Evolutionary conservation across 2,113 vertebrate genomes (phyloP), one percentile per base, ranked within the genome.

Genomic region (Australoheros scitulus): DNA sequence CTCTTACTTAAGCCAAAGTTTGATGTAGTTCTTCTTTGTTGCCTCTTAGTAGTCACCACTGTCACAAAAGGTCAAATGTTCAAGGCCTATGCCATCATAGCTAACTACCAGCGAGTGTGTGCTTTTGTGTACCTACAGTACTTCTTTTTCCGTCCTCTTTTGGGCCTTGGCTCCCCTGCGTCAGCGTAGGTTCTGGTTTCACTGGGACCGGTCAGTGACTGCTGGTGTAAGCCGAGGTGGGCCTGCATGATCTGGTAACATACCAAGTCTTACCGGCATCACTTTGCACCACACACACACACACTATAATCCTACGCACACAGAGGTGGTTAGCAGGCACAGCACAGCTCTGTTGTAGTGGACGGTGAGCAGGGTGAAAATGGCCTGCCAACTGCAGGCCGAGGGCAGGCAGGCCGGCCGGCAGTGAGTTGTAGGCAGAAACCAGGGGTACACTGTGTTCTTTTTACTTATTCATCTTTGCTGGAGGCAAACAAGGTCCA

Each of bases 381-480:
- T 61, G 85, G 81, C 72, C 82, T 77, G 90, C 89, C 82, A 81
- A 88, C 83, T 79, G 78, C 88, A 89, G 92, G 85, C 47, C 58
- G 61, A 80, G 36, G 91, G 84, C 85, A 87, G 81, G 81, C 83
- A 56, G 59, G 79, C 86, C 65, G 82, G 82, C 59, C 56, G 43
- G 82, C 87, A 76, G 87, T 87, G 91, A 81, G 90, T 91, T 80
- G 87, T 80, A 84, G 88, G 87, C 92, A 87, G 85, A 92, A 92
- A 91, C 92, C 88, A 83, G 90, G 90, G 93, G 92, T 92, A 92
- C 93, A 90, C 89, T 94, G 93, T 94, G 91, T 94, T 93, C 93
- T 88, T 90, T 92, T 95, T 89, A 94, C 93, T 94, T 93, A 93
- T 95, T 95, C 88, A 94, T 94, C 90, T 90, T 92, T 88, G 86